phyloP scores from a whole-genome alignment of 1,140 invertebrate genomes.

The Alviniconcha marisindica region DNA sequence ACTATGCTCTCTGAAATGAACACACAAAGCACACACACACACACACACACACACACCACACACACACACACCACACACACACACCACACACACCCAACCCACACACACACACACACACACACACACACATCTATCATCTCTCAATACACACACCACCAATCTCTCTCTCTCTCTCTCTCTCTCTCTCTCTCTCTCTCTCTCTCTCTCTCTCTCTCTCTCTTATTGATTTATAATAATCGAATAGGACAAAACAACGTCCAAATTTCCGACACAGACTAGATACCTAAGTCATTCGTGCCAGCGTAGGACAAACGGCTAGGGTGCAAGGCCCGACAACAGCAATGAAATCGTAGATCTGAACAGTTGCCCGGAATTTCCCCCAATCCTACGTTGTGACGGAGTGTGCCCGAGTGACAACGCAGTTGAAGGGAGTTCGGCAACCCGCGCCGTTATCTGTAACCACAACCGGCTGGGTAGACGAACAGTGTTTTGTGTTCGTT shows the following conservation, averaged over 20 bases:
- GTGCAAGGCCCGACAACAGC: too few species aligned
- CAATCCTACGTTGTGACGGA: too few species aligned
- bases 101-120: background rate
- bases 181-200: background rate
- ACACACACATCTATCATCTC: background rate
- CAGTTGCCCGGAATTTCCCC: too few species aligned
- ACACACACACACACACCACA: background rate
- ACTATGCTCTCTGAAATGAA: too few species aligned
- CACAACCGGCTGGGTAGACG: too few species aligned
- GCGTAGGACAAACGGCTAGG: too few species aligned
- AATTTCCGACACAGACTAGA: background rate
- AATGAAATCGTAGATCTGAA: too few species aligned
- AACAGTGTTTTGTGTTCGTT: too few species aligned
- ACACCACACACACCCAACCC: background rate
- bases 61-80: background rate
- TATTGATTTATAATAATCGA: background rate
- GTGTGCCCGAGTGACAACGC: too few species aligned
- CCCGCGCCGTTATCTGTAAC: too few species aligned
- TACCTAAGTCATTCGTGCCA: too few species aligned
- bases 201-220: background rate
- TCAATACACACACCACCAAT: background rate
- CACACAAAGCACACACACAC: background rate
- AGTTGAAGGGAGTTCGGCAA: too few species aligned
- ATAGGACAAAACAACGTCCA: background rate
- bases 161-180: constrained; percentile 17